Percentiles rank a stretch among this genome's conserved stretches.
Evolutionary conservation across 2,797 vertebrate species (phyloP).

Genomic region (Syngnathus acus): DNA sequence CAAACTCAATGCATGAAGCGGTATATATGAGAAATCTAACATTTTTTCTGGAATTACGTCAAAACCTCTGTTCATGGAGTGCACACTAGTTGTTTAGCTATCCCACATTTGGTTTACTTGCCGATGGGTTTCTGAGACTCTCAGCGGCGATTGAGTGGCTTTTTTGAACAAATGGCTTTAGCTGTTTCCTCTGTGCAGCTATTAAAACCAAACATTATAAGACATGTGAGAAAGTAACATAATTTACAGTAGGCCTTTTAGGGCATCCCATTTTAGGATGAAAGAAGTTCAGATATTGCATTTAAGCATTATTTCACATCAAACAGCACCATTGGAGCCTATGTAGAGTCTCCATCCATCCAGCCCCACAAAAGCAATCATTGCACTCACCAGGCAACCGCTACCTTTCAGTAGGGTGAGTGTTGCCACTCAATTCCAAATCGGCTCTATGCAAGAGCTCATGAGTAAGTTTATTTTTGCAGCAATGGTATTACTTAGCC

Average conservation of each 20-base stretch:
- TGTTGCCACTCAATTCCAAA: constrained; percentile 17
- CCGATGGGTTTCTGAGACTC: background rate
- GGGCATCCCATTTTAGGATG: too few species aligned
- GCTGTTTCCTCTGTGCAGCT: too few species aligned
- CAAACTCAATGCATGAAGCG: background rate
- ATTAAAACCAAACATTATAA: too few species aligned
- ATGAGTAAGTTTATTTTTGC: constrained; percentile 54
- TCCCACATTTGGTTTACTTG: background rate
- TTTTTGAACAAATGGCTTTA: background rate
- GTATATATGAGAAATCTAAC: background rate
- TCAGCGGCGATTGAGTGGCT: background rate
- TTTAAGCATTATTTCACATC: too few species aligned
- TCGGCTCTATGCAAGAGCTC: constrained; percentile 29
- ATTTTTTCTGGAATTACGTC: background rate
- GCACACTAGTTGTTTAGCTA: background rate
- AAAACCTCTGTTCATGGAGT: background rate
- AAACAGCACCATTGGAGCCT: too few species aligned
- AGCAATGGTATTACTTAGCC: constrained; percentile 52
- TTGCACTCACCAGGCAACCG: background rate
- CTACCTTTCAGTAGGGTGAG: background rate
- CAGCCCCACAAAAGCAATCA: too few species aligned
- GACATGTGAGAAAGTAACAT: too few species aligned
- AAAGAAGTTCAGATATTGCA: too few species aligned
- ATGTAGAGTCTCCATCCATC: too few species aligned
- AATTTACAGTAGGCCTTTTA: too few species aligned